Base-by-base conservation (phyloP, 2,113 vertebrate genomes). In the Opisthocomus hoazin region DNA sequence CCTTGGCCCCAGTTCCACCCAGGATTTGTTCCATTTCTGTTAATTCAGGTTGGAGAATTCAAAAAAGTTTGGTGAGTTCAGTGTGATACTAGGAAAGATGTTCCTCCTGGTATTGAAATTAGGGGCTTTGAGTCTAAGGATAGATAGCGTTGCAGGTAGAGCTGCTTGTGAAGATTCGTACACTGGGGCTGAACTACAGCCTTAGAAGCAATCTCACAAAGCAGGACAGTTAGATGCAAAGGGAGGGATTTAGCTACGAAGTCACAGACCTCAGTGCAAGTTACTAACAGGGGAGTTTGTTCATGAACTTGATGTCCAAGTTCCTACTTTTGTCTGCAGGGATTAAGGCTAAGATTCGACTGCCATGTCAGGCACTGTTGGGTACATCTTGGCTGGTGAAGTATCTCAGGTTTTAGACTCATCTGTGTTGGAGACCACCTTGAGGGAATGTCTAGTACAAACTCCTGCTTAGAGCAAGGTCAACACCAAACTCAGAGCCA, bases 331-430 rank as follows among this genome's bases (percentile, higher is more conserved):
- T 39, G 12, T 29, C 37, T 78, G 37, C 32, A 45, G 45, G 19
- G 34, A n/a, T 58, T 45, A 30, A 51, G 23, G 45, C 9, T 30
- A 29, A 51, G 45, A 58, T n/a, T 32, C 12, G 65, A 19, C 15
- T 39, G 58, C 19, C 0, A 1, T 21, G 37, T 30, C 37, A 53
- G 20, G 32, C 16, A 53, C 27, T 1, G 0, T 9, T 57, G 57
- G 27, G 10, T 39, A 12, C 16, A 26, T n/a, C 29, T 24, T 53
- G 29, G 10, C 11, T 73, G 34, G 20, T 45, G 60, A 75, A 43
- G 9, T 30, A 43, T 43, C 27, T 63, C 56, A 56, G 9, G 15
- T 21, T 0, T 1, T 21, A 57, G 32, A 17, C 4, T 37, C 8
- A 21, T 7, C 39, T 46, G 26, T 22, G 32, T 17, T 37, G 48